A percentile compares a stretch with the other conserved stretches of the same genome.
Evolutionary conservation across 1,140 invertebrate genomes (phyloP).

Genomic region (Panagrolaimus sp.): DNA sequence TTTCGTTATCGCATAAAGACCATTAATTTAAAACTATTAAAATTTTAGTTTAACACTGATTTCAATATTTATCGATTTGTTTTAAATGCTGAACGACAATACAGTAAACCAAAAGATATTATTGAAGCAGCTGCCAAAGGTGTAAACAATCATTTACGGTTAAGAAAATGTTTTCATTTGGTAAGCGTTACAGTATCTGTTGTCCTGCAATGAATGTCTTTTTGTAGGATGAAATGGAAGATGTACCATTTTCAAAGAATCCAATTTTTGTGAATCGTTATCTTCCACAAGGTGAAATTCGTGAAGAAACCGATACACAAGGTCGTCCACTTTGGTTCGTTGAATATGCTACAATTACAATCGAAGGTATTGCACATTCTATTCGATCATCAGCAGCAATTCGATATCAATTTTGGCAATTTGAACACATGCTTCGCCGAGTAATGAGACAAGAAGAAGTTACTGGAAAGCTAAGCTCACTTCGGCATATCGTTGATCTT

Average conservation of each 20-base stretch:
- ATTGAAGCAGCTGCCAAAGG: slow-evolving; percentile 47
- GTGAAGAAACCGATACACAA: slow-evolving; percentile 36
- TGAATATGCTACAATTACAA: slow-evolving; percentile 52
- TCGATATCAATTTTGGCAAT: slow-evolving; percentile 55
- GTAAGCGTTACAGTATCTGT: too few relatives aligned
- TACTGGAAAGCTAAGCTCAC: slow-evolving; percentile 46
- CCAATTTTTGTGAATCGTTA: slow-evolving; percentile 48
- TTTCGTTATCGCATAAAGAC: slow-evolving; percentile 5
- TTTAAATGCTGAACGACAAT: slow-evolving; percentile 42
- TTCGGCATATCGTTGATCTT: slow-evolving; percentile 57
- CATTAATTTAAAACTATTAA: neutral
- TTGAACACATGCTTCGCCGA: slow-evolving; percentile 56
- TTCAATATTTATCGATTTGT: slow-evolving; percentile 58
- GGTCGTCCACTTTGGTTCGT: slow-evolving; percentile 57
- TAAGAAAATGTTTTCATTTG: slow-evolving; percentile 51
- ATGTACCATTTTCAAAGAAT: slow-evolving; percentile 55
- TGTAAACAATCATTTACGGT: slow-evolving; percentile 50
- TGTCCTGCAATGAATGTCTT: neutral
- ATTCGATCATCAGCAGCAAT: slow-evolving; percentile 50
- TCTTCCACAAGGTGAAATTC: slow-evolving; percentile 51
- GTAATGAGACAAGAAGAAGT: slow-evolving; percentile 51
- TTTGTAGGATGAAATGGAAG: slow-evolving; percentile 47
- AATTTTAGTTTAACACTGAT: slow-evolving; percentile 53
- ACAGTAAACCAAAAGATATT: slow-evolving; percentile 46
- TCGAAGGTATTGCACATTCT: slow-evolving; percentile 54